phyloP scores from a whole-genome alignment of 2,888 invertebrate species.

The Rhaphigaster nebulosa region DNA sequence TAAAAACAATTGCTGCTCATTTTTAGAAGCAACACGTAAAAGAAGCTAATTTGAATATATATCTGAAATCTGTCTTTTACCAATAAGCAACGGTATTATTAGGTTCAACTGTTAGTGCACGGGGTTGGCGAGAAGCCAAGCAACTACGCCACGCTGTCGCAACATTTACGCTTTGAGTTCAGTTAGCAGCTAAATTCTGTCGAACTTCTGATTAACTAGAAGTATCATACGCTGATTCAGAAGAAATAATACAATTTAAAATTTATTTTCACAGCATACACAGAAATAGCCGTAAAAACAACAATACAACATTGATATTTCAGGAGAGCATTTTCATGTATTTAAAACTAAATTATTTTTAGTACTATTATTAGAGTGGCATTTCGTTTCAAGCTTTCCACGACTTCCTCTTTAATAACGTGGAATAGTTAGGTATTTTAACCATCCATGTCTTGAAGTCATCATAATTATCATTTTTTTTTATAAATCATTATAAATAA shows the following conservation, averaged over 20 bases:
- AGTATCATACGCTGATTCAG: not conserved
- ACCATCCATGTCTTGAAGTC: too few relatives aligned
- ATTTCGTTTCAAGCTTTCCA: too few relatives aligned
- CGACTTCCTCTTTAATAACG: too few relatives aligned
- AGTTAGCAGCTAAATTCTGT: not conserved
- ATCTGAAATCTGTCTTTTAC: not conserved
- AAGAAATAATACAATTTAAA: not conserved
- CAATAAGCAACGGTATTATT: not conserved
- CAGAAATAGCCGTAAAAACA: not conserved
- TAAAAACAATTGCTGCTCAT: too few relatives aligned
- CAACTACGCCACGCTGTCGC: slow-evolving; percentile 32
- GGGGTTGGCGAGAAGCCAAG: not conserved
- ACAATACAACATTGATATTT: not conserved
- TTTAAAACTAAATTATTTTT: too few relatives aligned
- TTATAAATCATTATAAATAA: too few relatives aligned
- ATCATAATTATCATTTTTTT: too few relatives aligned
- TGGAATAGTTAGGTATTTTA: too few relatives aligned
- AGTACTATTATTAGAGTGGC: too few relatives aligned
- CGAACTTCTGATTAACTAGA: not conserved
- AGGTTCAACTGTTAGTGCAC: not conserved
- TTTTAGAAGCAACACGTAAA: too few relatives aligned
- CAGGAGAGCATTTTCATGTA: too few relatives aligned
- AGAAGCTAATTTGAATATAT: not conserved
- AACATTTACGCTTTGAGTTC: not conserved
- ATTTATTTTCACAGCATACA: not conserved